Evolutionary conservation across 35 echinoderm and acorn worm genomes (phyloP).

Genomic region (Holothuria glaberrima): DNA sequence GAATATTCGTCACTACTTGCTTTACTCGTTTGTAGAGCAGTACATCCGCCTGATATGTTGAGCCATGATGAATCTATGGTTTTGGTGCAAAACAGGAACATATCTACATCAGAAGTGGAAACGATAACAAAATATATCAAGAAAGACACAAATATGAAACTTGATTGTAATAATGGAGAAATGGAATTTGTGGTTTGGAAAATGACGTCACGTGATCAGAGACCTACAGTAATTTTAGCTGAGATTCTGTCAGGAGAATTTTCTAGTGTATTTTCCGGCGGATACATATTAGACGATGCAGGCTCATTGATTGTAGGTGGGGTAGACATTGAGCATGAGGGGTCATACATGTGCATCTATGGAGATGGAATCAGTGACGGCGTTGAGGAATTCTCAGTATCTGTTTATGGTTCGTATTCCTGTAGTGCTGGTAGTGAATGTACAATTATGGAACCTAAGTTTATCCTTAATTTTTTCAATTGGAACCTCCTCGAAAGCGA

Average conservation of each 20-base stretch:
- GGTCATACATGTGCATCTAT: not conserved
- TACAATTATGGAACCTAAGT: too few relatives aligned
- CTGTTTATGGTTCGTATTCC: slow-evolving; percentile 6
- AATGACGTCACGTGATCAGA: not conserved
- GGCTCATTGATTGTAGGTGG: not conserved
- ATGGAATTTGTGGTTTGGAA: not conserved
- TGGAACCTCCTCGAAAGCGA: too few relatives aligned
- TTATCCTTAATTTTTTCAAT: too few relatives aligned
- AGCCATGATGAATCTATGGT: not conserved
- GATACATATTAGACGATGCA: not conserved
- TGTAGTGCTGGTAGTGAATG: too few relatives aligned
- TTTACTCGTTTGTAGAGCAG: slow-evolving; percentile 1
- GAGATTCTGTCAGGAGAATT: too few relatives aligned
- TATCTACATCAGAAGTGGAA: not conserved
- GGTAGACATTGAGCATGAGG: not conserved
- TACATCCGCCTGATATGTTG: not conserved
- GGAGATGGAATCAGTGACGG: slow-evolving; percentile 4
- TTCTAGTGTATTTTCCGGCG: not conserved
- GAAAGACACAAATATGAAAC: not conserved
- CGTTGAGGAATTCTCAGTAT: not conserved
- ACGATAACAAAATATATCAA: not conserved
- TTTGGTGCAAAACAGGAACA: slow-evolving; percentile 17
- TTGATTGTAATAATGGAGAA: not conserved
- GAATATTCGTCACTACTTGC: not conserved
- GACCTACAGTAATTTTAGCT: not conserved